A percentile compares a stretch with the other conserved stretches of the same genome.
These are phyloP conservation scores for Oostethus manadensis DNA, from an alignment of 2,113 vertebrate species.

Conservation along the genomic window DNA sequence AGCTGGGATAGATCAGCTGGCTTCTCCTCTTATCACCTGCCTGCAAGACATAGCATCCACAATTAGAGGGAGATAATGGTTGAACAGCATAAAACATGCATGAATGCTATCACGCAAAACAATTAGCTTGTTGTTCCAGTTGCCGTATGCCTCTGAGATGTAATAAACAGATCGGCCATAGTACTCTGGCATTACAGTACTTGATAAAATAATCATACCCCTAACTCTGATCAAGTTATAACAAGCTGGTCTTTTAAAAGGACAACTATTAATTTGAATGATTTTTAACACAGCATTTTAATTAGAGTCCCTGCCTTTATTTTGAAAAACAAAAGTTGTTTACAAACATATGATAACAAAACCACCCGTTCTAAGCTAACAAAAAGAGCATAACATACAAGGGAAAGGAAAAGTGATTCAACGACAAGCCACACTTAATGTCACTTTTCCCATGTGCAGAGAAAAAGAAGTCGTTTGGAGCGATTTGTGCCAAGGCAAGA, in stretches of 20 bases:
- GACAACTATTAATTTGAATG: too few species aligned
- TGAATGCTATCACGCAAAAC: slow-evolving; percentile 16
- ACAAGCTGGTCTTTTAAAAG: too few species aligned
- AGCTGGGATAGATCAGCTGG: slow-evolving; percentile 48
- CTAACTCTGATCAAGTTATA: too few species aligned
- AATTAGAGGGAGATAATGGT: slow-evolving; percentile 32
- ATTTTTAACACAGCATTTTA: too few species aligned
- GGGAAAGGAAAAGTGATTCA: slow-evolving; percentile 21
- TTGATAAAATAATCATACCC: neutral
- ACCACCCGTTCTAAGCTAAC: neutral
- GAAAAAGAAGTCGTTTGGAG: slow-evolving; percentile 48
- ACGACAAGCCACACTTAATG: slow-evolving; percentile 24
- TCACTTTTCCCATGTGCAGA: slow-evolving; percentile 24
- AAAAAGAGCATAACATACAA: slow-evolving; percentile 14
- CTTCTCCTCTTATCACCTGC: slow-evolving; percentile 66
- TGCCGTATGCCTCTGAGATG: slow-evolving; percentile 2
- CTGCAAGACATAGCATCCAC: slow-evolving; percentile 63
- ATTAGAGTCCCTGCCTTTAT: too few species aligned
- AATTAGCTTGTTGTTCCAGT: slow-evolving; percentile 16
- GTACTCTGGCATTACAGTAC: slow-evolving; percentile 15
- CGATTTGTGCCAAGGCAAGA: slow-evolving; percentile 55
- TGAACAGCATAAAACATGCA: neutral
- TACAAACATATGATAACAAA: neutral
- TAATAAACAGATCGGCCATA: slow-evolving; percentile 12
- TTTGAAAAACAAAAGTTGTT: too few species aligned